Conservation (phyloP, 1,140 invertebrate species). For the Diorhabda carinulata region DNA sequence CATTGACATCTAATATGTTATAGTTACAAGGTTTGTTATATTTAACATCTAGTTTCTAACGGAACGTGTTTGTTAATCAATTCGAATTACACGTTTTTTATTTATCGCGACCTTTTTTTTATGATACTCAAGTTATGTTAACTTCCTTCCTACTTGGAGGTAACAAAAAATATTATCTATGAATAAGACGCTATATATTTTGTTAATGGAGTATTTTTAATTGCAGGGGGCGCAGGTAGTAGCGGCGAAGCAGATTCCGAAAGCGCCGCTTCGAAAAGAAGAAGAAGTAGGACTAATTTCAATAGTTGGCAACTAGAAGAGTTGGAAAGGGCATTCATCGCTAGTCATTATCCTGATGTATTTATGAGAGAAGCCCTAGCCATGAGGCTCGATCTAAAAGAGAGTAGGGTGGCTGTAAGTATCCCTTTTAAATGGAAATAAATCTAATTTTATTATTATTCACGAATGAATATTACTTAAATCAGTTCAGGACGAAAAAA, state of each 20-base stretch:
- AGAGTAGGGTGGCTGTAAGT: constrained; percentile 96
- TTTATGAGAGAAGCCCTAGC: constrained; percentile 97
- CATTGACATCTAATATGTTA: too few species aligned
- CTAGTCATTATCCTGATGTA: constrained; percentile 97
- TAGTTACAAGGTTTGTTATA: too few species aligned
- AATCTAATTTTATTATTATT: not conserved
- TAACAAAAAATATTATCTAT: too few species aligned
- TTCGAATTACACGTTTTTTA: too few species aligned
- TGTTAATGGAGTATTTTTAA: not conserved
- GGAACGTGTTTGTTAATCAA: too few species aligned
- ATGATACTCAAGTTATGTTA: too few species aligned
- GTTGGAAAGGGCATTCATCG: constrained; percentile 92
- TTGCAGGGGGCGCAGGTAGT: constrained; percentile 48
- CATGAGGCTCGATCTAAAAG: constrained; percentile 91
- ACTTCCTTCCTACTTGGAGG: too few species aligned
- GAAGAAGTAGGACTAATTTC: constrained; percentile 95
- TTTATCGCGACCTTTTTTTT: too few species aligned
- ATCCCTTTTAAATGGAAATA: not conserved
- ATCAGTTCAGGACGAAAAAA: not conserved
- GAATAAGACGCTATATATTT: too few species aligned
- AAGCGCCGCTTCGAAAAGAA: constrained; percentile 69
- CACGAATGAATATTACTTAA: not conserved
- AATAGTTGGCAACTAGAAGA: constrained; percentile 99
- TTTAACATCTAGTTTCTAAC: too few species aligned
- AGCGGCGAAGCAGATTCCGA: constrained; percentile 58